Evolutionary conservation across 2,888 invertebrate species (phyloP), one percentile per base, ranked within the genome.

Genomic region (Drosophila formosana): DNA sequence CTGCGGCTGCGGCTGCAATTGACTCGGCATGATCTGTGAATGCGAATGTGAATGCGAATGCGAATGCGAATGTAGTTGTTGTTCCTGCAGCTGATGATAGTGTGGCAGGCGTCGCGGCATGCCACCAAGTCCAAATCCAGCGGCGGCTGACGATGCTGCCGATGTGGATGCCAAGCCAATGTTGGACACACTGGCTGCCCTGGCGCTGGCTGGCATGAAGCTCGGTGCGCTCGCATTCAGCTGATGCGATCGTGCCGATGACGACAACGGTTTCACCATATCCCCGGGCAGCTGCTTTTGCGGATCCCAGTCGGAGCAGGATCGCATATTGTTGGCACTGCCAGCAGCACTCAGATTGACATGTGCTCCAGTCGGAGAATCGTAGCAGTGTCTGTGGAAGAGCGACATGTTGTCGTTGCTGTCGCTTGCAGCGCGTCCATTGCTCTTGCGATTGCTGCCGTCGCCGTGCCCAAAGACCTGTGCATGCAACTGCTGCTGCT

Each of bases 161-260:
- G n/a, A 6, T 37, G 13, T 18, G 11, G 32, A 8, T 9, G 32
- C 13, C 32, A n/a, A 11, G 32, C 3, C 9, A 0, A 30, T 7
- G 4, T 30, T 30, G 30, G 30, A 7, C 5, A 7, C 55, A 8
- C 2, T 28, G 1, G 30, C 26, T 6, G 25, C 60, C 7, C 71
- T 37, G 3, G 72, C 80, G 28, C 55, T 64, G 0, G 78, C 66
- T 5, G 81, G 81, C 43, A 63, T 62, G 23, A 81, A 81, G 25
- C 47, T 62, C 4, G 81, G 66, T 0, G 82, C 87, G 4, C 62
- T 61, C 30, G 66, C 82, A 57, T 82, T 82, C 28, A 87, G 47
- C 18, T 57, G 65, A 72, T 66, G 64, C 9, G 58, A 55, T 13
- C 60, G 65, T 18, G 43, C 18, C 25, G 23, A 9, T 43, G 3